Evolutionary conservation across 2,888 invertebrate genomes (phyloP).

Genomic region (Agonopterix subpropinquella): DNA sequence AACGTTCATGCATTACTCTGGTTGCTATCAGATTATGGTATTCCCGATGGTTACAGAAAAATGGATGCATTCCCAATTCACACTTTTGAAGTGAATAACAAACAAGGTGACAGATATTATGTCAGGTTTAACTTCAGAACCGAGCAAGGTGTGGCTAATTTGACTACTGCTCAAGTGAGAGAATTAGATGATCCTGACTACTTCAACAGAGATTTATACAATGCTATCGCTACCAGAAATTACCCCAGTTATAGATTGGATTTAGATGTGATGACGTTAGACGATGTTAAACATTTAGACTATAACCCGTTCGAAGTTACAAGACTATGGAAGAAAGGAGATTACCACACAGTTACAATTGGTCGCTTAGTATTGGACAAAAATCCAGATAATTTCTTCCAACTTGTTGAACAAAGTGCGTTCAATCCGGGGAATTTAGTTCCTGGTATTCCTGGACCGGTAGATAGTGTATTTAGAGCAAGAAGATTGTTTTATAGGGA

Average conservation of each 20-base stretch:
- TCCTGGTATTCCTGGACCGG: constrained; percentile 52
- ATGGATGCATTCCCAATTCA: constrained; percentile 95
- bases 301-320: constrained; percentile 51
- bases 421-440: constrained; percentile 49
- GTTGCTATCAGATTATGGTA: constrained; percentile 89
- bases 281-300: constrained; percentile 30
- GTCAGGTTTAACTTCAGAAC: constrained; percentile 94
- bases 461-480: constrained; percentile 38
- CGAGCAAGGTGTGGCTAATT: constrained; percentile 87
- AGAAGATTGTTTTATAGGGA: constrained; percentile 40
- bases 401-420: constrained; percentile 36
- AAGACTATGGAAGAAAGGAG: constrained; percentile 47
- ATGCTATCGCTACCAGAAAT: constrained; percentile 83
- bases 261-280: constrained; percentile 39
- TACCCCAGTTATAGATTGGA: constrained; percentile 49
- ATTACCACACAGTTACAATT: constrained; percentile 36
- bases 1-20: constrained; percentile 84
- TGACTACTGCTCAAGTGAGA: constrained; percentile 78
- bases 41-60: constrained; percentile 90
- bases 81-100: constrained; percentile 90
- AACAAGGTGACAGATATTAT: constrained; percentile 79
- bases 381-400: constrained; percentile 41
- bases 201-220: constrained; percentile 85
- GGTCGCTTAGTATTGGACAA: constrained; percentile 40
- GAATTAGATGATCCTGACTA: constrained; percentile 88